These are phyloP conservation scores for Phrixothrix hirtus DNA, from an alignment of 2,888 invertebrate species.

Conservation along the genomic window DNA sequence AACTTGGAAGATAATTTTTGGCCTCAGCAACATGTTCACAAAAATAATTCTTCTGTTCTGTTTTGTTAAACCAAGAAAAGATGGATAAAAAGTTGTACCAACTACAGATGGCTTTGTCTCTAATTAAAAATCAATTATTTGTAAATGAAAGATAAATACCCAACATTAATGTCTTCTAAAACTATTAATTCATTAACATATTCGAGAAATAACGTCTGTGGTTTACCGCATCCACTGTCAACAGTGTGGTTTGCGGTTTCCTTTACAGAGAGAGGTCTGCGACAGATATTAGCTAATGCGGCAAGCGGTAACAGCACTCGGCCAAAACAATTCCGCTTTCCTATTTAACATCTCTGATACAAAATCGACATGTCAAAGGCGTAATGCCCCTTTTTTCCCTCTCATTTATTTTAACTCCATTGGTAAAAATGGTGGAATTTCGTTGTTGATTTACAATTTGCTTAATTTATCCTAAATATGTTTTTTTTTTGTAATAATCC, in stretches of 20 bases:
- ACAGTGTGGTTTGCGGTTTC: constrained; percentile 26
- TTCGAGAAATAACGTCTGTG: constrained; percentile 20
- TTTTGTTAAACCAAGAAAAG: too few species aligned
- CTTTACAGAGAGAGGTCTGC: constrained; percentile 17
- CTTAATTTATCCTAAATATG: too few species aligned
- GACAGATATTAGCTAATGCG: constrained; percentile 6
- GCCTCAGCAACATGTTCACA: neutral
- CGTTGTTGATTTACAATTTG: too few species aligned
- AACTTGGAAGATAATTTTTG: neutral
- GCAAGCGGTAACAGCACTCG: constrained; percentile 14
- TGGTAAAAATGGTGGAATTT: too few species aligned
- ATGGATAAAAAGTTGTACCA: too few species aligned
- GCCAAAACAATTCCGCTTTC: constrained; percentile 15
- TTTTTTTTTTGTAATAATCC: neutral
- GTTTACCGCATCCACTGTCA: constrained; percentile 22
- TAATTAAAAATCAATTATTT: too few species aligned
- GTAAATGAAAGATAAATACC: too few species aligned
- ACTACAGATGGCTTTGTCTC: too few species aligned
- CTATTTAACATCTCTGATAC: neutral
- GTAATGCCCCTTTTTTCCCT: too few species aligned
- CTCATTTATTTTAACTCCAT: too few species aligned
- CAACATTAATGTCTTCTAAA: neutral
- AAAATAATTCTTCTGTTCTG: neutral
- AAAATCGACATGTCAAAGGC: neutral
- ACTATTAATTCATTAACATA: constrained; percentile 13